Evolutionary conservation across 2,113 vertebrate species (phyloP), one percentile per base, ranked within the genome.

Genomic region (Malurus cyaneus): DNA sequence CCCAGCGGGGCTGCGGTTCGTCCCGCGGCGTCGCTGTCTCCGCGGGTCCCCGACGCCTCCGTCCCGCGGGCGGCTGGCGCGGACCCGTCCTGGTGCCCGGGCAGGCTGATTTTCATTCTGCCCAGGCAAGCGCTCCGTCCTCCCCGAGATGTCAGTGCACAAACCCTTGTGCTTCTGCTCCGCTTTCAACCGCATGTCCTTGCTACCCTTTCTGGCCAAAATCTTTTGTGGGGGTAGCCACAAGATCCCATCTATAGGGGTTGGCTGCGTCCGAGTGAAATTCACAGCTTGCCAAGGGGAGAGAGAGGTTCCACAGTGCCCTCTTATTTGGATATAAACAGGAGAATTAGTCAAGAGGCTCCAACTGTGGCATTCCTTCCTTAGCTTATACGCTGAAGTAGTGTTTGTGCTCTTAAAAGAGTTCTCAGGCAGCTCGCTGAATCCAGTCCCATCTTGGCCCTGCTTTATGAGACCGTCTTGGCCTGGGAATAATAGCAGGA

Each of bases 291-390:
- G 96, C 95, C 94, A 96, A 96, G 66, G 44, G 82, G 79, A 94
- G 73, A 85, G 34, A 9, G 15, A 53, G 54, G 73, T 90, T 90
- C 77, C 66, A 90, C 88, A 94, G 87, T 69, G 54, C 88, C 71
- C 84, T 95, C 91, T 93, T 96, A 89, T 87, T 93, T 82, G 88
- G 86, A 41, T 52, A 65, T 74, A 82, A 95, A 94, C 92, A 92
- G 87, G 80, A 90, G 89, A 93, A 94, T 85, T 94, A 94, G 92
- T 96, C 89, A 94, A 92, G 93, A 85, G 88, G 52, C 79, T 89
- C 96, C 82, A 94, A 89, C 86, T 82, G 86, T 91, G 94, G 90
- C 34, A 71, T 96, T 97, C 65, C 88, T 96, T 89, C 67, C 86
- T 78, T 49, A 90, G 85, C 89, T 82, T 56, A 92, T 74, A 84